Evolutionary conservation across 2,113 vertebrate species (phyloP).

Genomic region (Passer domesticus): DNA sequence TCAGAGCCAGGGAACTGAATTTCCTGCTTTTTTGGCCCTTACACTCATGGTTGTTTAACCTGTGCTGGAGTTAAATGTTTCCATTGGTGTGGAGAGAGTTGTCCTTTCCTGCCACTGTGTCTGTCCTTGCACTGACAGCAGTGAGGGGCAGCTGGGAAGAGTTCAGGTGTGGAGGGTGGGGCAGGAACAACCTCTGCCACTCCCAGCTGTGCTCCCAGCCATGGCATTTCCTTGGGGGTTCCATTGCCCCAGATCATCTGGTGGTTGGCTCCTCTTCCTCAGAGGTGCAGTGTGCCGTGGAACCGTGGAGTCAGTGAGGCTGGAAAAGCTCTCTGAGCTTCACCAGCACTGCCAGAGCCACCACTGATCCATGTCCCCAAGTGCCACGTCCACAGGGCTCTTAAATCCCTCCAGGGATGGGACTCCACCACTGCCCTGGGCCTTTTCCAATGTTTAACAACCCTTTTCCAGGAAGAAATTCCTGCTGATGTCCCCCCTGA

Average conservation of each 20-base stretch:
- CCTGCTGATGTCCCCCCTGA: not conserved
- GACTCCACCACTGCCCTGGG: no score
- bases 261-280: not conserved
- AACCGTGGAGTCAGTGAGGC: rapidly evolving
- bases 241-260: not conserved
- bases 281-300: rapidly evolving
- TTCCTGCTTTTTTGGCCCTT: not conserved
- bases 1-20: not conserved
- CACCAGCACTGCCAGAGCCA: not conserved
- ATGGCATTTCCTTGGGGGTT: not conserved
- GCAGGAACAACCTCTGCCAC: rapidly evolving
- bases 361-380: not conserved
- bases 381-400: not conserved
- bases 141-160: rapidly evolving
- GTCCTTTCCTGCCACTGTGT: not conserved
- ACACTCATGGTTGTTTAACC: rapidly evolving
- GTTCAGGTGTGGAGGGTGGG: not conserved
- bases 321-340: not conserved
- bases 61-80: not conserved
- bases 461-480: not conserved
- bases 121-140: rapidly evolving
- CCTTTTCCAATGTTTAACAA: no score
- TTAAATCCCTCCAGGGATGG: not conserved
- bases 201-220: not conserved
- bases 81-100: rapidly evolving